Evolutionary conservation across 1,140 invertebrate species (phyloP), one percentile per base, ranked within the genome.

Genomic region (Camponotus pennsylvanicus): DNA sequence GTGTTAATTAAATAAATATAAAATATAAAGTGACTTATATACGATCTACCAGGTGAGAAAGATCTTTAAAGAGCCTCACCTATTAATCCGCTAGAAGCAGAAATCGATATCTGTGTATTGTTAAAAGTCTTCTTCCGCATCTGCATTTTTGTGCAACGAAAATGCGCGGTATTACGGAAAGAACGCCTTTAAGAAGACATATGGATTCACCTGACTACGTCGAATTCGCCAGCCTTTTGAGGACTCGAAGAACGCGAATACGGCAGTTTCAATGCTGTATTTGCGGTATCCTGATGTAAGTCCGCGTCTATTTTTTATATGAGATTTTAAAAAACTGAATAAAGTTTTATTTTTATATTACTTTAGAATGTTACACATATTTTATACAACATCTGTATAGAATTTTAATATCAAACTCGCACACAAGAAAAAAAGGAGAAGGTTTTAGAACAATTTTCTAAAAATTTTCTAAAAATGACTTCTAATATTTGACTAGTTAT

Each of bases 211-310:
- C 96, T 1, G 95, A 95, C 7, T 97, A 97, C 89, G 95, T 96
- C 7, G 97, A 97, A 90, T 96, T 97, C 67, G 95, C 96, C 32
- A 96, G 96, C 85, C 91, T 96, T 1, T 92, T 96, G 3, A 95
- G 96, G 52, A 95, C 93, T 57, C 95, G 97, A 88, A 96, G 96
- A 90, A 95, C 95, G 27, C 95, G 96, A 64, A 93, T 97, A 34
- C 95, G 96, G 15, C 96, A 96, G 91, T 96, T 97, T 80, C 97
- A 97, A 91, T 97, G 97, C 90, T 97, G 96, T 85, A 93, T 97
- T 2, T 97, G 96, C 86, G 94, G 96, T 0, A 94, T 95, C 2
- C 92, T 97, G 64, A 92, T 97, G 97, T 97, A 94, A 97, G 97
- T 89, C 7, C 13, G 32, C 21, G 42, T 40, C 13, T 4, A 42